Conservation (phyloP, 2,113 vertebrate genomes). For the Ailuropoda melanoleuca region DNA sequence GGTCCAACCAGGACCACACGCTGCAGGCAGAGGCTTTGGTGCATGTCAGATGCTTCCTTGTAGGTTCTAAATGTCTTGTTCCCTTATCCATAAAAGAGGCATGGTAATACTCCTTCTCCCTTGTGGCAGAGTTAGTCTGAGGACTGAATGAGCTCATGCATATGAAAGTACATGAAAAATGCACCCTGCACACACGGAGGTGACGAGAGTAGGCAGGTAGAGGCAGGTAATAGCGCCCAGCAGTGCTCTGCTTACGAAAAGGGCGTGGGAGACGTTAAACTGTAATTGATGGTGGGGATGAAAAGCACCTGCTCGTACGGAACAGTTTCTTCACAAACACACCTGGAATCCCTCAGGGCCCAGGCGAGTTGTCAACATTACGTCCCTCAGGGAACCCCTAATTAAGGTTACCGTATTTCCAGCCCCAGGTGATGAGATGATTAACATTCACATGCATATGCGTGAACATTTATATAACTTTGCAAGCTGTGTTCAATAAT, state of each 20-base stretch:
- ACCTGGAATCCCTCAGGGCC: neutral
- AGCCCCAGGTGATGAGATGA: conserved; percentile 30
- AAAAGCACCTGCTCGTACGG: conserved; percentile 40
- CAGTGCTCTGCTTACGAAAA: neutral
- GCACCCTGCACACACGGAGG: neutral
- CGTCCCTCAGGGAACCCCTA: conserved; percentile 26
- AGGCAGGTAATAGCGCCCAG: neutral
- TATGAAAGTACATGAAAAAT: neutral
- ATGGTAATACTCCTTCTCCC: neutral
- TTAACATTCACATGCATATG: conserved; percentile 57
- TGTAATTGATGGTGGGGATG: neutral
- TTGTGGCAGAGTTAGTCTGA: neutral
- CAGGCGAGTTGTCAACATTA: neutral
- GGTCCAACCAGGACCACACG: neutral
- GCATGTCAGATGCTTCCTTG: neutral
- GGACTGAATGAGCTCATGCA: neutral
- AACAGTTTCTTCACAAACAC: conserved; percentile 21
- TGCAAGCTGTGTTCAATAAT: conserved; percentile 33
- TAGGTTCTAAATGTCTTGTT: neutral
- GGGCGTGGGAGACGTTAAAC: neutral
- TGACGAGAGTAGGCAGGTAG: neutral
- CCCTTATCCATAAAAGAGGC: neutral
- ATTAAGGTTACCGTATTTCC: conserved; percentile 34
- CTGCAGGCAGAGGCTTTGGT: neutral
- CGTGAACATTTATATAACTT: conserved; percentile 49